Conservation (phyloP, 1,140 invertebrate species). For the Papilio aristodemus region DNA sequence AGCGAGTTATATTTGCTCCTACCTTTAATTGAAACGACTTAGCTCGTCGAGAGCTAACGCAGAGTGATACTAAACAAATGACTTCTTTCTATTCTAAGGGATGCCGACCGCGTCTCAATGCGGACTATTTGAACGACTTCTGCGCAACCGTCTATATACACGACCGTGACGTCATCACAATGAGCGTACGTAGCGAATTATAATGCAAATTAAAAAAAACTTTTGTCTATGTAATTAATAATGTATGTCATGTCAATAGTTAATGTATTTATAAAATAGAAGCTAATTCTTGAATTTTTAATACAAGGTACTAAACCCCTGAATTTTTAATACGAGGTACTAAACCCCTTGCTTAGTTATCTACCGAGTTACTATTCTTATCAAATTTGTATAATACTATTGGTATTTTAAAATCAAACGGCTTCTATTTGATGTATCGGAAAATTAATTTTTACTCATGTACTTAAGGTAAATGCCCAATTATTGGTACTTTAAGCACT, state of each 20-base stretch:
- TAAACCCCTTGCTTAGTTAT: too few species aligned
- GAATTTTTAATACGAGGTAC: too few species aligned
- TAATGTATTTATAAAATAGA: too few species aligned
- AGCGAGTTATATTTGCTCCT: conserved; percentile 40
- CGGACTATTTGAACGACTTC: conserved; percentile 60
- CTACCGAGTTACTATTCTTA: too few species aligned
- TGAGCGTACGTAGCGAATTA: conserved; percentile 28
- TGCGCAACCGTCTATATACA: conserved; percentile 68
- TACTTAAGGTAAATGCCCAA: too few species aligned
- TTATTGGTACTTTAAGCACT: too few species aligned
- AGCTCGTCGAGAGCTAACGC: conserved; percentile 36
- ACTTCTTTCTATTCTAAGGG: conserved; percentile 44
- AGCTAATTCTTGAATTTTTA: too few species aligned
- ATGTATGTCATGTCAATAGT: not conserved
- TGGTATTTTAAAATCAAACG: too few species aligned
- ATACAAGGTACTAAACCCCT: too few species aligned
- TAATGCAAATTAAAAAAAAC: conserved; percentile 34
- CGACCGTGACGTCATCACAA: conserved; percentile 55
- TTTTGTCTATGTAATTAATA: conserved; percentile 34
- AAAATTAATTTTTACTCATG: too few species aligned
- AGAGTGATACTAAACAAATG: conserved; percentile 34
- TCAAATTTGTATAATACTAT: too few species aligned
- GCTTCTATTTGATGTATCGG: too few species aligned
- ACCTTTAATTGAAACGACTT: conserved; percentile 42
- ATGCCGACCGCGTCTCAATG: conserved; percentile 48